Conservation (phyloP, 2,797 vertebrate genomes). For the Catamblyrhynchus diadema region DNA sequence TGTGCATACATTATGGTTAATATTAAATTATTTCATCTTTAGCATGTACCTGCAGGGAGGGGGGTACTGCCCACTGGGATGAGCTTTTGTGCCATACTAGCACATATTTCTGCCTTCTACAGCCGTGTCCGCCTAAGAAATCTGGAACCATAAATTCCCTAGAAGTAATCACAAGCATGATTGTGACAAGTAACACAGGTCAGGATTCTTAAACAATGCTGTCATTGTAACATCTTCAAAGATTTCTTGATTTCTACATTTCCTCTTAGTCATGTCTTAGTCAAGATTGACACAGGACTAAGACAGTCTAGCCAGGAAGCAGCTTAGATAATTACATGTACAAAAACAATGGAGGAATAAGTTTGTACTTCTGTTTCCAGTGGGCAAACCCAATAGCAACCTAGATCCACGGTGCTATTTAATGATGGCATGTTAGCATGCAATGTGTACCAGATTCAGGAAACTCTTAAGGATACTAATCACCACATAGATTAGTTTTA, state of each 20-base stretch:
- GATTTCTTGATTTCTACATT: background rate
- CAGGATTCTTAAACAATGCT: background rate
- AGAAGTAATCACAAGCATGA: background rate
- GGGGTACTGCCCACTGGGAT: background rate
- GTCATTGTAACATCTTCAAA: background rate
- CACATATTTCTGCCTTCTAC: background rate
- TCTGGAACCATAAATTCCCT: background rate
- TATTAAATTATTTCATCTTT: background rate
- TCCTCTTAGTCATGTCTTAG: slow-evolving; percentile 17
- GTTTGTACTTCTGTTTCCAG: background rate
- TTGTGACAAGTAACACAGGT: background rate
- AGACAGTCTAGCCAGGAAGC: background rate
- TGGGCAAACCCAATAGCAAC: background rate
- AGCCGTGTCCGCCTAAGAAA: background rate
- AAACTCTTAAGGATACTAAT: slow-evolving; percentile 24
- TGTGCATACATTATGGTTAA: background rate
- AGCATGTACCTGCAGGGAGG: background rate
- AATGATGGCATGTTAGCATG: background rate
- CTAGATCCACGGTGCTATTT: background rate
- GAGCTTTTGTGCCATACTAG: background rate
- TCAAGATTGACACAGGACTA: background rate
- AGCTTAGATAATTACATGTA: background rate
- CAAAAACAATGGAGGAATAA: background rate
- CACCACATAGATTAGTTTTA: slow-evolving; percentile 14
- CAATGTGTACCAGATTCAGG: background rate